phyloP scores from a whole-genome alignment of 2,888 invertebrate genomes.

The Augiades crinisus region DNA sequence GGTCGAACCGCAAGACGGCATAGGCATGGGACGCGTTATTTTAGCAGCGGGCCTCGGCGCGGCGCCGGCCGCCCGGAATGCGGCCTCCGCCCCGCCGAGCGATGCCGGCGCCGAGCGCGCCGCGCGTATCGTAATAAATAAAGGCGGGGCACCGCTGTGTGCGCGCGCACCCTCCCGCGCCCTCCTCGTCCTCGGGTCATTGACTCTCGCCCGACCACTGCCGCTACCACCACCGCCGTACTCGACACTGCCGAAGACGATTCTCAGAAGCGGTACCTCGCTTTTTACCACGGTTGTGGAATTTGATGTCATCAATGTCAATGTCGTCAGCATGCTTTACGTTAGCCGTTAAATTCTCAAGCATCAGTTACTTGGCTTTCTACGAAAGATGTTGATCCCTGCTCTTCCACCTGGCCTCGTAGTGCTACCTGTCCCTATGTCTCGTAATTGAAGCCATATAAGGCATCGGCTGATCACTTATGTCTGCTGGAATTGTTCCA shows the following conservation, averaged over 20 bases:
- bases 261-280: constrained; percentile 58
- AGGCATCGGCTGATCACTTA: constrained; percentile 35
- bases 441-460: constrained; percentile 24
- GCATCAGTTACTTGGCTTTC: constrained; percentile 39
- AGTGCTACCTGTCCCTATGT: constrained; percentile 30
- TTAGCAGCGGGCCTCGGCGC: constrained; percentile 70
- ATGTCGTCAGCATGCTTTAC: constrained; percentile 56
- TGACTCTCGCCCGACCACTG: constrained; percentile 63
- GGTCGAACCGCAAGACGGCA: constrained; percentile 46
- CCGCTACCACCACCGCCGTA: constrained; percentile 38
- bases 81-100: constrained; percentile 58
- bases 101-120: constrained; percentile 44
- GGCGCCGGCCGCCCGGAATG: constrained; percentile 74
- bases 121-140: constrained; percentile 80
- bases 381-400: constrained; percentile 53
- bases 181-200: constrained; percentile 66
- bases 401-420: constrained; percentile 45
- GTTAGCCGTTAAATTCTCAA: constrained; percentile 28
- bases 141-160: constrained; percentile 80
- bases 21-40: constrained; percentile 64
- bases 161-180: constrained; percentile 76
- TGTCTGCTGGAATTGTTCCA: constrained; percentile 47
- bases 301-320: constrained; percentile 60
- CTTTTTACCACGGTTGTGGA: constrained; percentile 41
- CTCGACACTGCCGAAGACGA: constrained; percentile 59